Evolutionary conservation across 2,113 vertebrate species (phyloP).

Genomic region (Aptenodytes patagonicus): DNA sequence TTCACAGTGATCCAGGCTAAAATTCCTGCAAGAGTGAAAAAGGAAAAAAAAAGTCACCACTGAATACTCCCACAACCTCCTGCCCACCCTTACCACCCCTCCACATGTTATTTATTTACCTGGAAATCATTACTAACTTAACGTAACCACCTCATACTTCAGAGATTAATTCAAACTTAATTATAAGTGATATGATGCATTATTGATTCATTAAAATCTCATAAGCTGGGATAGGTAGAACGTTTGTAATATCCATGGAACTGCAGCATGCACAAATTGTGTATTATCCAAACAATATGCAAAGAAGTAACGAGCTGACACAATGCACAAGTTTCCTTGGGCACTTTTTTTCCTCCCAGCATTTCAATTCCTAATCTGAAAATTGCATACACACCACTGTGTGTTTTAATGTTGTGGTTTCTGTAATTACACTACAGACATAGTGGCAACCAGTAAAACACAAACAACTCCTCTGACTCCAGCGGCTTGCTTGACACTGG

Average conservation of each 20-base stretch:
- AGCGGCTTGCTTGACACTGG: neutral
- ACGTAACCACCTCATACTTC: neutral
- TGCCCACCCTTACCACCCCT: neutral
- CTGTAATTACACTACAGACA: neutral
- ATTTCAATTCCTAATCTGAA: neutral
- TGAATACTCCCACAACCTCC: neutral
- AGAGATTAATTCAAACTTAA: neutral
- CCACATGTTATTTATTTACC: neutral
- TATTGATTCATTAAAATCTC: neutral
- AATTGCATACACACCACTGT: neutral
- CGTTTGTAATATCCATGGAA: neutral
- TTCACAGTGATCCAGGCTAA: conserved; percentile 98
- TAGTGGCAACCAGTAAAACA: neutral
- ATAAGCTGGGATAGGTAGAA: neutral
- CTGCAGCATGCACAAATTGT: neutral
- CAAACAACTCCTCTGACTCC: neutral
- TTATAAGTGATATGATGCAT: neutral
- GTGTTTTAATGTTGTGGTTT: neutral
- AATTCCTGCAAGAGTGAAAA: conserved; percentile 79
- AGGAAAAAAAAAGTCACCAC: neutral
- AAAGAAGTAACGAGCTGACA: neutral
- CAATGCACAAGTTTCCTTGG: neutral
- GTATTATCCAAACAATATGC: neutral
- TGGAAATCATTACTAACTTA: neutral
- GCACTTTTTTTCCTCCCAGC: rapidly evolving